Evolutionary conservation across 2,113 vertebrate species (phyloP), one percentile per base, ranked within the genome.

Genomic region (Sinocyclocheilus grahami): DNA sequence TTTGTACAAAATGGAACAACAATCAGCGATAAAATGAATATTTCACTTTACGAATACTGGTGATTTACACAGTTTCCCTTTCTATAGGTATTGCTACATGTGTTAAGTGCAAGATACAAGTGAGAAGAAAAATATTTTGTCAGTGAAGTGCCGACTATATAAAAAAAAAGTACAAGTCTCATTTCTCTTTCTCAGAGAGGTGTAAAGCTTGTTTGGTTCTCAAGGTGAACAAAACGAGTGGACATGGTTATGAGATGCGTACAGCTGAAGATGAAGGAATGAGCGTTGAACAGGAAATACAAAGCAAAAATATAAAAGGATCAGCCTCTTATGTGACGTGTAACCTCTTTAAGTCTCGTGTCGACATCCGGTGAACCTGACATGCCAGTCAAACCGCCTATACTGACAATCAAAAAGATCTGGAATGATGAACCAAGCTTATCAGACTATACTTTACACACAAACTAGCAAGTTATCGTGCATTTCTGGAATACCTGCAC

Each of bases 1-100:
- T 96, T 97, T 97, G 96, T 98, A 98, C 96, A 97, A 98, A 97
- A 94, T 93, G 90, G 93, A 94, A 96, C 95, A 96, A 96, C 94
- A 94, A 95, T 95, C 94, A 95, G 93, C 93, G 92, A 94, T 94
- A 95, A 95, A 95, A 94, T 95, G 85, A 89, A 94, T 93, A 89
- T 94, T 89, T 91, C 90, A 95, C 93, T 95, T 96, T 95, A 97
- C 94, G 96, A 96, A 96, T 95, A 95, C 92, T 94, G 92, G 94
- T 95, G 95, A 96, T 94, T 94, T 92, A 91, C 92, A 94, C 89
- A 88, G 74, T 87, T 94, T 86, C 90, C 92, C 88, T 88, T 91
- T 86, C 86, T 91, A 92, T 94, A 95, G 92, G 92, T 97, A 96
- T 96, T 96, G 95, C 94, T 96, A 97, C 94, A 95, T 94, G 93